Percentiles rank a stretch among this genome's conserved stretches.
phyloP scores from a whole-genome alignment of 2,113 vertebrate genomes.

The Lipotes vexillifer region DNA sequence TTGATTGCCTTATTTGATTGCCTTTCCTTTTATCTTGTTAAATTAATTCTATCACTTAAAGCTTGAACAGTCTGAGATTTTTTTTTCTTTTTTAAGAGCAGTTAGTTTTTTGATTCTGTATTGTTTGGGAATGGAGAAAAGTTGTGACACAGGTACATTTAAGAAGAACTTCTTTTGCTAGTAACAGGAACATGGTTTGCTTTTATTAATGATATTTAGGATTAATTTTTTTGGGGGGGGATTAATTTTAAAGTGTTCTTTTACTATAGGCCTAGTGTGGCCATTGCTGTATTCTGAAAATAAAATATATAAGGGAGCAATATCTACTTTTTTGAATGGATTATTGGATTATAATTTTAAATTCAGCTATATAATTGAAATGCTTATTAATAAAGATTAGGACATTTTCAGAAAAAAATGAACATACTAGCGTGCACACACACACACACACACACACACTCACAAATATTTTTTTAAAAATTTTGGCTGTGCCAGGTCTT shows the following conservation, averaged over 20 bases:
- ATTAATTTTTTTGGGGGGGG: slow-evolving; percentile 35
- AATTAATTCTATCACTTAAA: not conserved
- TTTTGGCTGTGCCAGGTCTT: no score
- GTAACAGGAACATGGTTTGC: not conserved
- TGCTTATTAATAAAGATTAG: not conserved
- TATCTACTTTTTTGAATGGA: not conserved
- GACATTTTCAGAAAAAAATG: not conserved
- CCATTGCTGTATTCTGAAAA: slow-evolving; percentile 21
- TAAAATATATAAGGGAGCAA: not conserved
- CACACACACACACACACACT: no score
- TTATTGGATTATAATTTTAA: not conserved
- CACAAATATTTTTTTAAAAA: not conserved
- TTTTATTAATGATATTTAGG: slow-evolving; percentile 36
- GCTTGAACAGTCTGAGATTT: not conserved
- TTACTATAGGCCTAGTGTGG: not conserved
- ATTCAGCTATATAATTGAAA: slow-evolving; percentile 13
- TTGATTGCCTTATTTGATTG: not conserved
- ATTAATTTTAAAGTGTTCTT: not conserved
- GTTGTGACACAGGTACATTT: not conserved
- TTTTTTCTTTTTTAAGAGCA: not conserved
- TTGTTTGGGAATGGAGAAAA: not conserved
- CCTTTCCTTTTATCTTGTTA: not conserved
- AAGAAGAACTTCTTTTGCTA: not conserved
- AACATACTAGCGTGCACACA: not conserved
- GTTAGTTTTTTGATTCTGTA: not conserved